phyloP scores from a whole-genome alignment of 2,113 vertebrate genomes.

The Neofelis nebulosa region DNA sequence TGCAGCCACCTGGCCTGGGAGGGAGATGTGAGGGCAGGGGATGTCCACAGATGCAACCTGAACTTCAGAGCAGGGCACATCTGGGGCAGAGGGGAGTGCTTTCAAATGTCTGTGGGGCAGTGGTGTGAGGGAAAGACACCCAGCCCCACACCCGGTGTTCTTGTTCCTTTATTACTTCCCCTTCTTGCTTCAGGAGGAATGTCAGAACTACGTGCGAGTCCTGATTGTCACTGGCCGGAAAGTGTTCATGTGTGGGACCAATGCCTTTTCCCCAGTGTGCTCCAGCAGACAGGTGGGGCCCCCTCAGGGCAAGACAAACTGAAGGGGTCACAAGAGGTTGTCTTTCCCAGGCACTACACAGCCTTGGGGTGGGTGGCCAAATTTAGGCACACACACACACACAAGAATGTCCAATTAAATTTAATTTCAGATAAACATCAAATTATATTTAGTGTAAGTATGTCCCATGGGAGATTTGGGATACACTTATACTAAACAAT shows the following conservation, averaged over 20 bases:
- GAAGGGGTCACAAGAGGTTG: not conserved
- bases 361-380: not conserved
- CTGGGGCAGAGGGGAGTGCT: not conserved
- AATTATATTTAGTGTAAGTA: not conserved
- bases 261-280: constrained; percentile 96
- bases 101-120: not conserved
- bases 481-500: not conserved
- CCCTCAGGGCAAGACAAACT: not conserved
- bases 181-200: constrained; percentile 90
- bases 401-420: not conserved
- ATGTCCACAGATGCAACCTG: not conserved
- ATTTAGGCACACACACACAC: not conserved
- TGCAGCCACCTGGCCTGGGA: rapidly evolving
- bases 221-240: constrained; percentile 95
- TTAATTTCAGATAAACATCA: not conserved
- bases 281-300: constrained; percentile 94
- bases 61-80: not conserved
- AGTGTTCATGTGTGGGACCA: constrained; percentile 97
- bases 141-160: rapidly evolving
- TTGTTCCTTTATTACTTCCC: not conserved
- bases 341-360: not conserved
- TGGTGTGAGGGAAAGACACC: not conserved
- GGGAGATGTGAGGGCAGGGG: not conserved
- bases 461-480: not conserved
- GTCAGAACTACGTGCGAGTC: constrained; percentile 98